phyloP scores from a whole-genome alignment of 2,797 vertebrate species.

The Botia kubotai region DNA sequence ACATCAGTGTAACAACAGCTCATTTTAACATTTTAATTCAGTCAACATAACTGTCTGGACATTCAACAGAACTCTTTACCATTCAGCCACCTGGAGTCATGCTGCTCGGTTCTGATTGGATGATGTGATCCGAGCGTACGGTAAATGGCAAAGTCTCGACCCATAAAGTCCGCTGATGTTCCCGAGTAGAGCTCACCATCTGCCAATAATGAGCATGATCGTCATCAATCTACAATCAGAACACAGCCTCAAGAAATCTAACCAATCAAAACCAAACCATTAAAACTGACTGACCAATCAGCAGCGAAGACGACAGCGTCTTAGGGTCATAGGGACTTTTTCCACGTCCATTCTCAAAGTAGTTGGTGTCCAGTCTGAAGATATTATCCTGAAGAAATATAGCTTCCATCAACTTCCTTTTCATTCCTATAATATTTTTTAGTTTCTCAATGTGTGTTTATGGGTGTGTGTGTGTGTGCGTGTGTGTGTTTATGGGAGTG shows the following conservation, averaged over 20 bases:
- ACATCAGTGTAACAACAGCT: no score
- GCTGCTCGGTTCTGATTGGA: constrained; percentile 96
- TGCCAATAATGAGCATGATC: constrained; percentile 61
- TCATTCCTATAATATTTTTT: neutral
- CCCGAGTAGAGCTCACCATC: constrained; percentile 97
- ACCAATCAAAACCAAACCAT: neutral
- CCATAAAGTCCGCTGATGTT: constrained; percentile 98
- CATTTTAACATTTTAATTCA: constrained; percentile 75
- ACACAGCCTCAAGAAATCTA: neutral
- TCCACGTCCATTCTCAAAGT: constrained; percentile 93
- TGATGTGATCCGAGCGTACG: constrained; percentile 94
- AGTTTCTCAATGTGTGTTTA: no score
- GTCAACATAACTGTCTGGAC: no score
- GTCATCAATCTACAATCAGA: neutral
- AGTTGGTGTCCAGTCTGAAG: constrained; percentile 87
- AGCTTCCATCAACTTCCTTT: constrained; percentile 48
- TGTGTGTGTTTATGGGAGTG: neutral
- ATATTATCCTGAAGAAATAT: constrained; percentile 84
- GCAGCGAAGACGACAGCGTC: constrained; percentile 90
- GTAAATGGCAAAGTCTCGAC: constrained; percentile 97
- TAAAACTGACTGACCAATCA: constrained; percentile 84
- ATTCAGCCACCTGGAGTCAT: constrained; percentile 97
- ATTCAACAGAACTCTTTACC: constrained; percentile 74
- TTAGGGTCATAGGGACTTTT: constrained; percentile 98
- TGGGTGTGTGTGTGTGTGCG: no score